Evolutionary conservation across 2,113 vertebrate genomes (phyloP).

Genomic region (Sterrhoptilus dennistouni): DNA sequence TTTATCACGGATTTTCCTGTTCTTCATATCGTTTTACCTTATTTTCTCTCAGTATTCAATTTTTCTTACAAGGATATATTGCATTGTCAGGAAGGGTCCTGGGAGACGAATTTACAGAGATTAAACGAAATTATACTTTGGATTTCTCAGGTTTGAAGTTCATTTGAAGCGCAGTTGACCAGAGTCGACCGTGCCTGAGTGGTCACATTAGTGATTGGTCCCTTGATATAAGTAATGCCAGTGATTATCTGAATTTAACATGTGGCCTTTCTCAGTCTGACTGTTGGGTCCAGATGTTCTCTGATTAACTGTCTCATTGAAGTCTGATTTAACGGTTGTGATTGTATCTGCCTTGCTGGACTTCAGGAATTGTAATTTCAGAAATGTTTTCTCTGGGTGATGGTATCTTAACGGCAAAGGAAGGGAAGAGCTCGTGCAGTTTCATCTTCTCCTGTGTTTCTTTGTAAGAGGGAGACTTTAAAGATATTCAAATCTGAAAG

Average conservation of each 20-base stretch:
- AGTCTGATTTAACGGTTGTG: conserved; percentile 64
- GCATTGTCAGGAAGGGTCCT: background rate
- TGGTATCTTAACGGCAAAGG: conserved; percentile 28
- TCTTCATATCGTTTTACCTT: accelerated
- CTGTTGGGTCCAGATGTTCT: conserved; percentile 76
- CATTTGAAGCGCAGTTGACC: conserved; percentile 45
- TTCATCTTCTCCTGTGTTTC: background rate
- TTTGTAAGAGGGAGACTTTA: background rate
- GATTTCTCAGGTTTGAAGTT: conserved; percentile 15
- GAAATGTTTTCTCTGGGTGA: conserved; percentile 10
- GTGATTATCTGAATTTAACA: conserved; percentile 74
- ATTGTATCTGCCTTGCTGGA: conserved; percentile 62
- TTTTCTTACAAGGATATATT: background rate
- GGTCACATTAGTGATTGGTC: conserved; percentile 66
- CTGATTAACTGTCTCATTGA: conserved; percentile 67
- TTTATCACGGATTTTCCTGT: background rate
- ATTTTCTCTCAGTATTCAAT: background rate
- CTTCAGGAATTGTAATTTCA: conserved; percentile 56
- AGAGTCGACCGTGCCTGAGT: conserved; percentile 30
- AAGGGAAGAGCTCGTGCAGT: background rate
- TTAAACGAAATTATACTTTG: background rate
- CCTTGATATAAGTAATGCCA: conserved; percentile 70
- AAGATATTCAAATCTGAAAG: background rate
- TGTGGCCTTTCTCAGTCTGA: conserved; percentile 75
- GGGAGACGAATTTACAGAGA: background rate